A percentile compares a stretch with the other conserved stretches of the same genome.
These are phyloP conservation scores for Rhinella marina DNA, from an alignment of 2,797 vertebrate species.

Conservation along the genomic window DNA sequence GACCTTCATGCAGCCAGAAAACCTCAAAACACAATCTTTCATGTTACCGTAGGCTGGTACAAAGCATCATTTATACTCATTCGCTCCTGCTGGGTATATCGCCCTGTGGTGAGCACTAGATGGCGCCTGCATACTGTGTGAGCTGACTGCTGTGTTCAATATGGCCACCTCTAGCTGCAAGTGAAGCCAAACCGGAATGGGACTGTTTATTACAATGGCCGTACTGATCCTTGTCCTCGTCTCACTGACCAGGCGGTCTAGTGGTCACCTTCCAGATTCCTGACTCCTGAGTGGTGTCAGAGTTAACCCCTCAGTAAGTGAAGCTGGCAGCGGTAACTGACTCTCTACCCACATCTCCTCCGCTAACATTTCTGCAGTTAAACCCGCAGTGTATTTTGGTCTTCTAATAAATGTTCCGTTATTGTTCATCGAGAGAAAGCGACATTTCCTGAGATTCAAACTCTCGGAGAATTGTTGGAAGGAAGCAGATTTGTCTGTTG, in stretches of 20 bases:
- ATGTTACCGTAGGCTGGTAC: not conserved
- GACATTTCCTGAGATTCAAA: slow-evolving; percentile 99
- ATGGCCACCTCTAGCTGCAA: not conserved
- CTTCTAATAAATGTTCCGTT: slow-evolving; percentile 54
- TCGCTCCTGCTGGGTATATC: not conserved
- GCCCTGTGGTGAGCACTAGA: slow-evolving; percentile 33
- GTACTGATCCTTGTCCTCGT: not conserved
- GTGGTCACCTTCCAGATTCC: not conserved
- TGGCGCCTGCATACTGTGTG: slow-evolving; percentile 33
- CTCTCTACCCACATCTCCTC: not conserved
- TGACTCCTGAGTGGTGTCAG: not conserved
- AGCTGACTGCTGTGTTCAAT: not conserved
- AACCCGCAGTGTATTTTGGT: slow-evolving; percentile 48
- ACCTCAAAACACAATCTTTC: slow-evolving; percentile 4
- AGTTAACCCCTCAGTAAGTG: no score
- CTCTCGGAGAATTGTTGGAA: slow-evolving; percentile 99
- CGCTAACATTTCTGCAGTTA: slow-evolving; percentile 21
- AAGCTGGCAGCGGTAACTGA: not conserved
- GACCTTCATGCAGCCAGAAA: not conserved
- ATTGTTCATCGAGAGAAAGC: slow-evolving; percentile 78
- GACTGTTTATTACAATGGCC: not conserved
- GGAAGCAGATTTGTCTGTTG: slow-evolving; percentile 93
- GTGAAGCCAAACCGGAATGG: not conserved
- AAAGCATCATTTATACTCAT: not conserved
- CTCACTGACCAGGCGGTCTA: not conserved